phyloP scores from a whole-genome alignment of 2,113 vertebrate genomes.

The Melospiza melodia region DNA sequence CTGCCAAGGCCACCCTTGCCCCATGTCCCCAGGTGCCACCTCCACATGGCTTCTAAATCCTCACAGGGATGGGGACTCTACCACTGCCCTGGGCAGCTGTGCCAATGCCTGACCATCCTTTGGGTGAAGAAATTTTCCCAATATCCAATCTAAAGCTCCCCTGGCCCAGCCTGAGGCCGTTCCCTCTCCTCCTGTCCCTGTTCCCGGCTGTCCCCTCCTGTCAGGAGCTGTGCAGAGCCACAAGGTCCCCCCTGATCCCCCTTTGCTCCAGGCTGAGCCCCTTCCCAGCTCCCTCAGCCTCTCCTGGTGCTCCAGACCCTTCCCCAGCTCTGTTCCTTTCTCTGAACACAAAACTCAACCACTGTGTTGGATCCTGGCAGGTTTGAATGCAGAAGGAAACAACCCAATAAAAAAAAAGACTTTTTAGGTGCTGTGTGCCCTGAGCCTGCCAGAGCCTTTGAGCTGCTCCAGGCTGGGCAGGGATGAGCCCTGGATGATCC shows the following conservation, averaged over 20 bases:
- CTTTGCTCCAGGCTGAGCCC: too few relatives aligned
- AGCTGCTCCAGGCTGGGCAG: neutral
- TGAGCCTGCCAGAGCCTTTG: rapidly evolving
- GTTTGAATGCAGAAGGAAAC: neutral
- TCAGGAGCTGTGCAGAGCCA: too few relatives aligned
- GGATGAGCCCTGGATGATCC: neutral
- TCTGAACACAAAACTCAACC: neutral
- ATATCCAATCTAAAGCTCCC: rapidly evolving
- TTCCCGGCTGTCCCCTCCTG: too few relatives aligned
- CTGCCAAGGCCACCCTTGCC: neutral
- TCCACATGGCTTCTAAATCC: neutral
- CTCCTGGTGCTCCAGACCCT: neutral
- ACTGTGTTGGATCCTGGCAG: neutral
- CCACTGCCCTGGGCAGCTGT: neutral
- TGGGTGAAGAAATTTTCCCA: rapidly evolving
- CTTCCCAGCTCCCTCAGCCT: too few relatives aligned
- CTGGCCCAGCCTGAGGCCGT: too few relatives aligned
- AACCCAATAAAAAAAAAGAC: neutral
- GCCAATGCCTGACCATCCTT: rapidly evolving
- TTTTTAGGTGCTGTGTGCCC: neutral
- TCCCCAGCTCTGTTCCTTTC: neutral
- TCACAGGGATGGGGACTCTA: neutral
- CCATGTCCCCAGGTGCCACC: neutral
- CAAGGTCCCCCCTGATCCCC: too few relatives aligned
- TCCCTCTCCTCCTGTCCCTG: too few relatives aligned